These are phyloP conservation scores for Eristalis pertinax DNA, from an alignment of 2,888 invertebrate genomes.

Conservation along the genomic window DNA sequence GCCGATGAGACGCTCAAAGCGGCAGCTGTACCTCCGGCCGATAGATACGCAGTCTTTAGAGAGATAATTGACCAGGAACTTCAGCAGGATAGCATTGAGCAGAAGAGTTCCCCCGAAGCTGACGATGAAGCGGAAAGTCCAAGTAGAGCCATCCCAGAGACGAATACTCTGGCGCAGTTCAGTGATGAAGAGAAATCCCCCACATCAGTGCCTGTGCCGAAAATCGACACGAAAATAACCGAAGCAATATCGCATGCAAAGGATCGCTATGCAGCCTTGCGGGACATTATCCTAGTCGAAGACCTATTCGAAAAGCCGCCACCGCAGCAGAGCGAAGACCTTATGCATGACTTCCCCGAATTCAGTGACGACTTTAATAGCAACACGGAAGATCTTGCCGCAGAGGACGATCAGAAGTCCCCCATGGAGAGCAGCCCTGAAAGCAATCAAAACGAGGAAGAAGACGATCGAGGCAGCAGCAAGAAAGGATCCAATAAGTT, in stretches of 20 bases:
- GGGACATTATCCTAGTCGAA: slow-evolving; percentile 88
- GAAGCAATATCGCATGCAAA: slow-evolving; percentile 82
- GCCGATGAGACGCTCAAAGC: slow-evolving; percentile 50
- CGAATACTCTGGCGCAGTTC: slow-evolving; percentile 52
- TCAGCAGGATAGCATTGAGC: slow-evolving; percentile 81
- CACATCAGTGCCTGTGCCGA: slow-evolving; percentile 75
- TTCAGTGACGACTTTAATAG: slow-evolving; percentile 79
- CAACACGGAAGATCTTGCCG: slow-evolving; percentile 82
- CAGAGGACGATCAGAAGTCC: slow-evolving; percentile 79
- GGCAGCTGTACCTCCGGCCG: slow-evolving; percentile 84
- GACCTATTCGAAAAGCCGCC: slow-evolving; percentile 82
- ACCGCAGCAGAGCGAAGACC: slow-evolving; percentile 74
- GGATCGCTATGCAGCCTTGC: slow-evolving; percentile 91
- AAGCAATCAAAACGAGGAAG: slow-evolving; percentile 79
- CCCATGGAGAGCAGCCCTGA: slow-evolving; percentile 76
- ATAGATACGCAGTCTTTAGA: slow-evolving; percentile 93
- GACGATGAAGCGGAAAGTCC: slow-evolving; percentile 49
- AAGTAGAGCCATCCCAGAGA: slow-evolving; percentile 44
- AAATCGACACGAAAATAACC: slow-evolving; percentile 82
- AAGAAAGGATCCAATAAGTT: slow-evolving; percentile 68
- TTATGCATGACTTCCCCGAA: slow-evolving; percentile 77
- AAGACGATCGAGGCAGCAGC: slow-evolving; percentile 74
- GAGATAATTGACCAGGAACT: slow-evolving; percentile 91
- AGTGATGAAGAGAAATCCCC: slow-evolving; percentile 70
- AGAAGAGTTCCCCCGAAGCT: slow-evolving; percentile 71